These are phyloP conservation scores for Poecilia wingei DNA, from an alignment of 2,797 vertebrate species.

Conservation along the genomic window DNA sequence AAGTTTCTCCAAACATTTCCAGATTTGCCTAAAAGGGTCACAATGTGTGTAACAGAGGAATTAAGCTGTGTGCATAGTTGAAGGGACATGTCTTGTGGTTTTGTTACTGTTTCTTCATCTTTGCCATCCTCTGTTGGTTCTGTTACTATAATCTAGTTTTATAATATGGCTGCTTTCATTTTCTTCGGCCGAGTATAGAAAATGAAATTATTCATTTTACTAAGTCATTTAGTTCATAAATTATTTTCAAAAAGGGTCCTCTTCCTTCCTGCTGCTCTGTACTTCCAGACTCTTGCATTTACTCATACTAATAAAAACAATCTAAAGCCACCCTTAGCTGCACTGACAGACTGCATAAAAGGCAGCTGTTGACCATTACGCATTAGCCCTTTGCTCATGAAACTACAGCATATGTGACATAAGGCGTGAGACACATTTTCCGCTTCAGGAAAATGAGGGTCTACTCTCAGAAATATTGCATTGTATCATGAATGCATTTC, in stretches of 20 bases:
- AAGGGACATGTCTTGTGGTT: slow-evolving; percentile 24
- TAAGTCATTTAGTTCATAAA: not conserved
- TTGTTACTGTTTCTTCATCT: slow-evolving; percentile 12
- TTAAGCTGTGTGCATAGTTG: slow-evolving; percentile 40
- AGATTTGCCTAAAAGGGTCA: slow-evolving; percentile 26
- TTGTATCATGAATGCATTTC: slow-evolving; percentile 74
- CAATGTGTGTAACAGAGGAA: slow-evolving; percentile 16
- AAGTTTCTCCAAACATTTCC: slow-evolving; percentile 42
- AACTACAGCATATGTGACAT: slow-evolving; percentile 77
- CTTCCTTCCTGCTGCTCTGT: not conserved
- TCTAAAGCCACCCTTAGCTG: slow-evolving; percentile 44
- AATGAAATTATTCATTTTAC: not conserved
- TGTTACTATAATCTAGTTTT: slow-evolving; percentile 3
- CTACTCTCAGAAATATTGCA: slow-evolving; percentile 58
- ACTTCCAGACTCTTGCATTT: slow-evolving; percentile 31
- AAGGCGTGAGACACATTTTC: slow-evolving; percentile 82
- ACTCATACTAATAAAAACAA: slow-evolving; percentile 39
- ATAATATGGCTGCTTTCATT: slow-evolving; percentile 11
- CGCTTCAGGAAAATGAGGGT: slow-evolving; percentile 67
- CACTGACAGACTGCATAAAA: slow-evolving; percentile 51
- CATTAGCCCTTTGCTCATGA: slow-evolving; percentile 67
- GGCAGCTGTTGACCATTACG: slow-evolving; percentile 82
- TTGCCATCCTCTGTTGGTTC: not conserved
- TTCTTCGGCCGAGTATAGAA: not conserved
- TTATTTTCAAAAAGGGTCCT: slow-evolving; percentile 2